Evolutionary conservation across 1,140 invertebrate genomes (phyloP).

Genomic region (Drosophila truncata): DNA sequence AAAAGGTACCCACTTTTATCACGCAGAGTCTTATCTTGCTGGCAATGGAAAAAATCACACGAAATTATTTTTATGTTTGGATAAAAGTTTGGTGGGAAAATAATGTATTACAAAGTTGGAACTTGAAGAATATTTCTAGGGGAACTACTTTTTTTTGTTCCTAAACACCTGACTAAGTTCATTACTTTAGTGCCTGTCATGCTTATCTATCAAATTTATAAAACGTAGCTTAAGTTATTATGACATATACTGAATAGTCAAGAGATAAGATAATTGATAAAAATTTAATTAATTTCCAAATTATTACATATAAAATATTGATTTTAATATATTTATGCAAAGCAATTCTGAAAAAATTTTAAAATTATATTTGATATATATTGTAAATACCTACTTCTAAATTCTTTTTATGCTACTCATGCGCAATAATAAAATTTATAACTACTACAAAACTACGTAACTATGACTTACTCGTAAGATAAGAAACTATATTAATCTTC

Average conservation of each 20-base stretch:
- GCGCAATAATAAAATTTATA: not conserved
- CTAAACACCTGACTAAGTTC: not conserved
- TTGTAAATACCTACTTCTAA: too few relatives aligned
- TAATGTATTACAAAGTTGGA: not conserved
- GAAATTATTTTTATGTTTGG: conserved; percentile 53
- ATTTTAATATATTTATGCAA: not conserved
- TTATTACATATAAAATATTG: not conserved
- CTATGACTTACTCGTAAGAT: not conserved
- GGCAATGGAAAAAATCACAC: conserved; percentile 27
- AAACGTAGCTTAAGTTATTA: not conserved
- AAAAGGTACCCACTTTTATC: conserved; percentile 27
- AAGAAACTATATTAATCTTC: conserved; percentile 17
- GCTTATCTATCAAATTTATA: not conserved
- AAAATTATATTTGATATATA: too few relatives aligned
- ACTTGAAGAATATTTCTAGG: not conserved
- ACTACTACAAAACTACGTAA: not conserved
- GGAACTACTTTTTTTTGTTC: not conserved
- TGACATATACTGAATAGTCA: not conserved
- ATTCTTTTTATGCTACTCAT: not conserved
- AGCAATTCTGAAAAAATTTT: too few relatives aligned
- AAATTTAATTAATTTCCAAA: not conserved
- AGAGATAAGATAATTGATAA: conserved; percentile 1
- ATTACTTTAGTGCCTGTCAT: conserved; percentile 1
- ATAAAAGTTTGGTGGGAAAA: conserved; percentile 31
- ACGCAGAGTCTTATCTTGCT: conserved; percentile 38